phyloP scores from a whole-genome alignment of 2,888 invertebrate species.

The Ischnus inquisitorius region DNA sequence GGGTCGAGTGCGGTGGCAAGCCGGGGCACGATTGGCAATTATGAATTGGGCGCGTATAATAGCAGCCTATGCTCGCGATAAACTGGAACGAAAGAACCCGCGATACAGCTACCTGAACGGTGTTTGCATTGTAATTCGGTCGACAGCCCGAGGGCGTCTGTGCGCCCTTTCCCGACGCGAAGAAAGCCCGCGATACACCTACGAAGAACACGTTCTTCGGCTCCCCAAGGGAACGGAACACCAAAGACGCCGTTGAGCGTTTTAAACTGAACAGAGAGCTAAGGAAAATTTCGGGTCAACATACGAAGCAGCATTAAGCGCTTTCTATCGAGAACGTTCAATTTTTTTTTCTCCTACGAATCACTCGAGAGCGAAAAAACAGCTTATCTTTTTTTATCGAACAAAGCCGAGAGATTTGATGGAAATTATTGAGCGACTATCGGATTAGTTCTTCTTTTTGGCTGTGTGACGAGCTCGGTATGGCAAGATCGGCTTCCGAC shows the following conservation, averaged over 20 bases:
- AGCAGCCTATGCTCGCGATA: slow-evolving; percentile 15
- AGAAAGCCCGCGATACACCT: not conserved
- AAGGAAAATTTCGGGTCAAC: slow-evolving; percentile 37
- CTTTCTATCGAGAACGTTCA: slow-evolving; percentile 42
- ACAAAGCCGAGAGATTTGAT: not conserved
- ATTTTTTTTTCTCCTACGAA: slow-evolving; percentile 30
- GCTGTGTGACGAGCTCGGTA: no score
- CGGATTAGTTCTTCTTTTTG: no score
- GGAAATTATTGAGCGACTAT: not conserved
- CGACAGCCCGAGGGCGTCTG: slow-evolving; percentile 71
- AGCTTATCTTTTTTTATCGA: not conserved
- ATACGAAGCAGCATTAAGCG: slow-evolving; percentile 47
- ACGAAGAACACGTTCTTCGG: slow-evolving; percentile 13
- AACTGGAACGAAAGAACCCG: slow-evolving; percentile 17
- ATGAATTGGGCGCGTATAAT: slow-evolving; percentile 78
- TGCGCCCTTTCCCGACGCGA: slow-evolving; percentile 37
- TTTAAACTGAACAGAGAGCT: slow-evolving; percentile 31
- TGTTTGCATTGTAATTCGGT: slow-evolving; percentile 77
- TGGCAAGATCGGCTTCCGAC: no score
- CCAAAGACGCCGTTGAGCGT: slow-evolving; percentile 50
- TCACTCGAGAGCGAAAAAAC: not conserved
- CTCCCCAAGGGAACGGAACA: slow-evolving; percentile 52
- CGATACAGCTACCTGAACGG: slow-evolving; percentile 49
- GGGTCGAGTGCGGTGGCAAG: slow-evolving; percentile 71
- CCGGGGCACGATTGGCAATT: slow-evolving; percentile 76